Base-by-base conservation (phyloP, 2,888 invertebrate genomes). In the Drosophila differens region DNA sequence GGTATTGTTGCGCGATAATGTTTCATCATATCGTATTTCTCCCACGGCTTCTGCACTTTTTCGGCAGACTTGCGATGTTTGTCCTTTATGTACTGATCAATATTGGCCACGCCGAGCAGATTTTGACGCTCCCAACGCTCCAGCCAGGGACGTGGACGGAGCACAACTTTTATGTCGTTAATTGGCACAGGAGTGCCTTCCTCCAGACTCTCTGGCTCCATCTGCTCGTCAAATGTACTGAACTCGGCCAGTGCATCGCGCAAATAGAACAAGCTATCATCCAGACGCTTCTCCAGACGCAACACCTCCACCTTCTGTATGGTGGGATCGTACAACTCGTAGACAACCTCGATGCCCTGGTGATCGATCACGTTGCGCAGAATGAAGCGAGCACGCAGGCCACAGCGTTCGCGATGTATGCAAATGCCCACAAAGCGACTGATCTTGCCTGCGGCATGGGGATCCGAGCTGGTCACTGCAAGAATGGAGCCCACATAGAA, bases 401-500 rank as follows among this genome's bases (percentile, higher is more conserved):
- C 99, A 91, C 95, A 95, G 3, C 97, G 96, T 82, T 95, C 95
- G 62, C 98, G 94, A 82, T 97, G 95, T 82, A 99, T 99, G 91
- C 99, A 99, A 87, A 99, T 98, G 4, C 99, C 93, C 12, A 93
- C 92, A 73, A 93, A 98, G 91, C 96, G 95, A 89, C 96, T 97
- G 0, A 95, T 94, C 94, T 98, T 98, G 55, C 96, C 96, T 35
- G 97, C 96, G 4, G 98, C 95, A 94, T 98, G 97, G 6, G 95
- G 95, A 93, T 99, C 98, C 0, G 98, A 96, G 76, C 96, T 96
- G 3, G 97, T 97, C 0, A 99, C 98, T 39, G 98, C 97, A 91
- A 99, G 84, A 71, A 99, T 96, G 35, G 97, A 97, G 19, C 99
- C 99, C 89, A 99, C 99, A 94, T 99, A 99, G 94, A 99, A 99